Evolutionary conservation across 2,113 vertebrate genomes (phyloP).

Genomic region (Alexandromys fortis): DNA sequence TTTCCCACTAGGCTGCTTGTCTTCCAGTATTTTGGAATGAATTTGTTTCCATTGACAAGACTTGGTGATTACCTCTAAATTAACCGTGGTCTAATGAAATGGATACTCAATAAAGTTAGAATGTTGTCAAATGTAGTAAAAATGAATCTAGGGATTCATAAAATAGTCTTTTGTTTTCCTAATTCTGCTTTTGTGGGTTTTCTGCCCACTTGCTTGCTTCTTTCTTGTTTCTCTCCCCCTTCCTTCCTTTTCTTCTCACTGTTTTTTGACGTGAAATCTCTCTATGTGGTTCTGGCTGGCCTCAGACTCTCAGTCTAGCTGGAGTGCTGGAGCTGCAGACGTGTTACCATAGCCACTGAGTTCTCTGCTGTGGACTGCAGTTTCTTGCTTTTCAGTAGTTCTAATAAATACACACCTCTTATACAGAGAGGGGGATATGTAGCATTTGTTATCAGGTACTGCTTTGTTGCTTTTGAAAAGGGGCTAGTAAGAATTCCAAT

Average conservation of each 20-base stretch:
- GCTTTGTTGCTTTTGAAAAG: not conserved
- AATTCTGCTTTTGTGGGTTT: not conserved
- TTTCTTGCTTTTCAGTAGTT: constrained; percentile 36
- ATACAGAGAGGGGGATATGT: not conserved
- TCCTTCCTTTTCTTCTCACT: not conserved
- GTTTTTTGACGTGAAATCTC: not conserved
- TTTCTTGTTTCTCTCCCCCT: too few relatives aligned
- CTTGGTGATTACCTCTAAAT: constrained; percentile 23
- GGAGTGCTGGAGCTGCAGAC: not conserved
- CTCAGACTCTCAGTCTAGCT: not conserved
- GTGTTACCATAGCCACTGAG: not conserved
- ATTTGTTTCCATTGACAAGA: constrained; percentile 26
- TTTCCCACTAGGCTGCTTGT: not conserved
- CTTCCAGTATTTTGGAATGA: not conserved
- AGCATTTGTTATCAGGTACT: not conserved
- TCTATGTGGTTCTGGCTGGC: not conserved
- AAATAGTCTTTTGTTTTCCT: not conserved
- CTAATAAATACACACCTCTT: not conserved
- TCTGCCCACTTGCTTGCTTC: not conserved
- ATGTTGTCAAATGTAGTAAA: not conserved
- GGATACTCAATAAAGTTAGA: constrained; percentile 21
- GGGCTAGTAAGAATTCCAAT: not conserved
- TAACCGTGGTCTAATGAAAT: not conserved
- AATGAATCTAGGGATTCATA: not conserved
- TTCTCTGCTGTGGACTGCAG: constrained; percentile 11